A percentile compares a stretch with the other conserved stretches of the same genome.
phyloP scores from a whole-genome alignment of 2,888 invertebrate species.

The Geotrupes spiniger region DNA sequence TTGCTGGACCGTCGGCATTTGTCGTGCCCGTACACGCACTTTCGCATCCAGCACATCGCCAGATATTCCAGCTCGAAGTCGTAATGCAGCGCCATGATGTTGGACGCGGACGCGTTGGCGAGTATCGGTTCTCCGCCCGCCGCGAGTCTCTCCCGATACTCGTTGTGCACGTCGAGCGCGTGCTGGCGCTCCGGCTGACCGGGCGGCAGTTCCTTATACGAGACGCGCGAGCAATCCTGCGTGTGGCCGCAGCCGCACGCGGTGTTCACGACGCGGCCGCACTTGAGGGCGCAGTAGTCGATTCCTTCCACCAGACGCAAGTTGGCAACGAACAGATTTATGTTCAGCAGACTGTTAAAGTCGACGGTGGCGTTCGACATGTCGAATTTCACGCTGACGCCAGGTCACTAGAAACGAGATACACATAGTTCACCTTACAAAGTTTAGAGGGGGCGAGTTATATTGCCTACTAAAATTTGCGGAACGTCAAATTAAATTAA shows the following conservation, averaged over 20 bases:
- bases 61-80: slow-evolving; percentile 8
- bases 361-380: too few relatives aligned
- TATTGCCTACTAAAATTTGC: too few relatives aligned
- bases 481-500: too few relatives aligned
- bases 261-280: neutral
- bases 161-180: slow-evolving; percentile 11
- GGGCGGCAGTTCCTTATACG: neutral
- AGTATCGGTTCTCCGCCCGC: slow-evolving; percentile 4
- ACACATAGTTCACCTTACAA: too few relatives aligned
- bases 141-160: slow-evolving; percentile 14
- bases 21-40: slow-evolving; percentile 10
- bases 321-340: slow-evolving; percentile 5
- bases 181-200: neutral
- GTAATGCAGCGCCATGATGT: slow-evolving; percentile 13
- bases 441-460: too few relatives aligned
- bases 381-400: too few relatives aligned
- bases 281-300: slow-evolving; percentile 8
- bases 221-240: neutral
- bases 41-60: slow-evolving; percentile 9
- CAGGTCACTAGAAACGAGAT: too few relatives aligned
- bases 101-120: slow-evolving; percentile 1
- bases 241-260: slow-evolving; percentile 2
- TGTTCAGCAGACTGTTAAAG: neutral
- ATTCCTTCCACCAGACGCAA: slow-evolving; percentile 3
- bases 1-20: slow-evolving; percentile 12